These are phyloP conservation scores for Loriculus beryllinus DNA, from an alignment of 2,797 vertebrate species.

Conservation along the genomic window DNA sequence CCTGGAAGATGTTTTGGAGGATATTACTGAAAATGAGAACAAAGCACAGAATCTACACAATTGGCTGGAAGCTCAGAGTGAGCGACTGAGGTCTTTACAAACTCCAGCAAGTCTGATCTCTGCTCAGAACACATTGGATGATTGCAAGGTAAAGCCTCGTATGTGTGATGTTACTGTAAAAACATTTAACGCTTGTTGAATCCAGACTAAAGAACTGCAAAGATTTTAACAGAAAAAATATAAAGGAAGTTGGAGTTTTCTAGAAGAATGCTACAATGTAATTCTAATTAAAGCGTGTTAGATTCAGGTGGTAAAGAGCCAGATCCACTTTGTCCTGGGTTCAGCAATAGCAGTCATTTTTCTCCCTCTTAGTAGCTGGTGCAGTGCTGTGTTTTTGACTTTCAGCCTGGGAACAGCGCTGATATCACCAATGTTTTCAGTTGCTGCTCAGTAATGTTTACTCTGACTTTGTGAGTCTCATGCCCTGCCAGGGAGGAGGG, in stretches of 20 bases:
- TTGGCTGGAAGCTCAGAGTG: constrained; percentile 82
- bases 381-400: too few relatives aligned
- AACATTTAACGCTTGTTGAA: neutral
- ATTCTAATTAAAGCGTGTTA: neutral
- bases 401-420: too few relatives aligned
- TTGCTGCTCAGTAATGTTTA: too few relatives aligned
- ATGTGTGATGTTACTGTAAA: neutral
- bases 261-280: neutral
- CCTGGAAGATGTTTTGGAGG: constrained; percentile 78
- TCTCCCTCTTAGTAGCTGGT: too few relatives aligned
- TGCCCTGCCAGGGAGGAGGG: too few relatives aligned
- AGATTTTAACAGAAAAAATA: neutral
- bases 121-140: constrained; percentile 71
- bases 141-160: constrained; percentile 78
- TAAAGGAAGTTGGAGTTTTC: neutral
- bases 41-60: constrained; percentile 74
- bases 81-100: constrained; percentile 73
- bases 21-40: constrained; percentile 74
- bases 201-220: neutral
- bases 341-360: too few relatives aligned
- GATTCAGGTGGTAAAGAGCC: neutral
- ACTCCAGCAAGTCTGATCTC: constrained; percentile 75
- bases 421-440: too few relatives aligned
- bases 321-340: neutral
- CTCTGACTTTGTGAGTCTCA: too few relatives aligned